phyloP scores from a whole-genome alignment of 2,797 vertebrate genomes.

The Sorex maritimensis region DNA sequence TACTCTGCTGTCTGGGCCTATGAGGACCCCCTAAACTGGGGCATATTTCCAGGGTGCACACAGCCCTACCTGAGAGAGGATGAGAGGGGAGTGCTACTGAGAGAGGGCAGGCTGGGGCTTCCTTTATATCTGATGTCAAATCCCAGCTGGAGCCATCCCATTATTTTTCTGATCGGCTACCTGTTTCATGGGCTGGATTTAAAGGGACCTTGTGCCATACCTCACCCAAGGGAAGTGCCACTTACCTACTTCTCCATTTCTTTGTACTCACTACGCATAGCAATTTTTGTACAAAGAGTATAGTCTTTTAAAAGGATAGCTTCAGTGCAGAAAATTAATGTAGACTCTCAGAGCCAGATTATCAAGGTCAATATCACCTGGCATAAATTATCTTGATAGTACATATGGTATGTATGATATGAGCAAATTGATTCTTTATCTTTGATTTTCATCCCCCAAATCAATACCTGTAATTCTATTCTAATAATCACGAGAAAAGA shows the following conservation, averaged over 20 bases:
- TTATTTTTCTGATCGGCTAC: no score
- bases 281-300: background rate
- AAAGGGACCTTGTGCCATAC: no score
- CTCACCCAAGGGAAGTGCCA: background rate
- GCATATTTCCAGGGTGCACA: no score
- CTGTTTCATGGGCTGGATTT: no score
- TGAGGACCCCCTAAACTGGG: no score
- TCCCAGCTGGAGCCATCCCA: no score
- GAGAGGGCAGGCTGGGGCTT: no score
- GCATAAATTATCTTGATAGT: background rate
- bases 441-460: background rate
- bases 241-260: background rate
- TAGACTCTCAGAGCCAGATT: background rate
- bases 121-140: no score
- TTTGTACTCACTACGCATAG: background rate
- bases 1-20: no score
- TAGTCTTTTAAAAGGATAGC: no score
- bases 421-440: background rate
- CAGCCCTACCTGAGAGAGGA: no score
- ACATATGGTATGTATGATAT: background rate
- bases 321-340: background rate
- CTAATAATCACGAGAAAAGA: conserved; percentile 17
- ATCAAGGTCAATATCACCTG: background rate
- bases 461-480: background rate
- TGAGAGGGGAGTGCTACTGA: no score